Percentiles rank a stretch among this genome's conserved stretches.
phyloP scores from a whole-genome alignment of 2,888 invertebrate species.

The Drosophila barbarae region DNA sequence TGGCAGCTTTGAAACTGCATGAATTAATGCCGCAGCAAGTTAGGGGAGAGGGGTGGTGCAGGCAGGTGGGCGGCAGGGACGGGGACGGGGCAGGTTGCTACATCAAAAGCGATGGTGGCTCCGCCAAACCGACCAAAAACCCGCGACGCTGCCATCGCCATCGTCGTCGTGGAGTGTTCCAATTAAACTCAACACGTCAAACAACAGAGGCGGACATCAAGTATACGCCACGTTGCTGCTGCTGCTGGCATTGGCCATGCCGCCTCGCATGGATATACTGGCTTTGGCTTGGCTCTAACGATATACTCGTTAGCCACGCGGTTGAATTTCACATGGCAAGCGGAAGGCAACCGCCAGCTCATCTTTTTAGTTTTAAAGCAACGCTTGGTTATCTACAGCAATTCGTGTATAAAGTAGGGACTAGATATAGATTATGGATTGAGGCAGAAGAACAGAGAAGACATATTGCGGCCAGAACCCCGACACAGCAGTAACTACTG shows the following conservation, averaged over 20 bases:
- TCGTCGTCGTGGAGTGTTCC: slow-evolving; percentile 65
- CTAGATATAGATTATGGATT: not conserved
- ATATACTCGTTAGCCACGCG: slow-evolving; percentile 69
- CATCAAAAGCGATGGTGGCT: slow-evolving; percentile 58
- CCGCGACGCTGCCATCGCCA: slow-evolving; percentile 26
- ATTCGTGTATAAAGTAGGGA: not conserved
- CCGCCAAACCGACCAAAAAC: slow-evolving; percentile 17
- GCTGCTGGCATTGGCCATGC: slow-evolving; percentile 45
- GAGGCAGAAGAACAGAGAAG: no score
- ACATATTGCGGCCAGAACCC: not conserved
- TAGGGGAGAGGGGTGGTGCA: not conserved
- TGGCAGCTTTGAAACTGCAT: slow-evolving; percentile 57
- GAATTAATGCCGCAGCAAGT: slow-evolving; percentile 62
- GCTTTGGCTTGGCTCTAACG: slow-evolving; percentile 53
- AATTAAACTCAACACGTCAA: slow-evolving; percentile 74
- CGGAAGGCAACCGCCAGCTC: slow-evolving; percentile 28
- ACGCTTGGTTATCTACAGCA: not conserved
- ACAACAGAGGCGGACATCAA: slow-evolving; percentile 64
- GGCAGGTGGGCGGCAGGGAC: slow-evolving; percentile 3
- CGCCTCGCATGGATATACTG: slow-evolving; percentile 28
- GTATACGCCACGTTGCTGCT: slow-evolving; percentile 62
- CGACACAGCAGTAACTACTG: slow-evolving; percentile 5
- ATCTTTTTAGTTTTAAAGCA: slow-evolving; percentile 61
- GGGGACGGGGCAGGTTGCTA: slow-evolving; percentile 41
- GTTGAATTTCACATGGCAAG: slow-evolving; percentile 65